Percentiles rank a stretch among this genome's conserved stretches.
These are phyloP conservation scores for Holotrichia oblita DNA, from an alignment of 1,140 invertebrate species.

Conservation along the genomic window DNA sequence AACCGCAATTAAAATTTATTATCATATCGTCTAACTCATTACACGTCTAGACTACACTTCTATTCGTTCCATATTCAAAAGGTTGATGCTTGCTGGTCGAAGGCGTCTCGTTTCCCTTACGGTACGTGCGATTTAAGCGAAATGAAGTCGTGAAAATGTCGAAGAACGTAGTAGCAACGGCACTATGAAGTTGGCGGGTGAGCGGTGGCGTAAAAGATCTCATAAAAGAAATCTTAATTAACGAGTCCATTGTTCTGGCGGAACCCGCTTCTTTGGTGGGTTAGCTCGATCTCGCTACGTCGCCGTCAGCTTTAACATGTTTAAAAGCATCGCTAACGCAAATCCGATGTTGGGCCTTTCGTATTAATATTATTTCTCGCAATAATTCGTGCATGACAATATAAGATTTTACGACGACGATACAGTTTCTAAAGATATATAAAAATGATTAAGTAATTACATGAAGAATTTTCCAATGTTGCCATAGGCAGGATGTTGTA, in stretches of 20 bases:
- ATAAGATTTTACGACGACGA: neutral
- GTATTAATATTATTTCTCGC: neutral
- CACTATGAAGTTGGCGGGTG: neutral
- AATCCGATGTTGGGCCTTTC: slow-evolving; percentile 18
- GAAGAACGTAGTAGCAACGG: neutral
- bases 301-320: slow-evolving; percentile 16
- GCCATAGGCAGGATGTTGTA: too few relatives aligned
- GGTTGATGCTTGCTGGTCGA: neutral
- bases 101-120: slow-evolving; percentile 1
- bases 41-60: neutral
- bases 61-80: slow-evolving; percentile 15
- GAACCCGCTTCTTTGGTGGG: slow-evolving; percentile 35
- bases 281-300: slow-evolving; percentile 12
- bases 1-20: too few relatives aligned
- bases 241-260: slow-evolving; percentile 43
- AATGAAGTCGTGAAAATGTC: slow-evolving; percentile 25
- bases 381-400: neutral
- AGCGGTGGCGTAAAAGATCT: neutral
- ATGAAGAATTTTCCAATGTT: too few relatives aligned
- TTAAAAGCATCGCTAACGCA: slow-evolving; percentile 28
- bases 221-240: slow-evolving; percentile 45
- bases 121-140: slow-evolving; percentile 14
- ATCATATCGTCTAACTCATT: neutral
- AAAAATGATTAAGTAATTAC: too few relatives aligned
- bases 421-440: too few relatives aligned